Conservation (phyloP, 2,113 vertebrate species). For the Gadus macrocephalus region DNA sequence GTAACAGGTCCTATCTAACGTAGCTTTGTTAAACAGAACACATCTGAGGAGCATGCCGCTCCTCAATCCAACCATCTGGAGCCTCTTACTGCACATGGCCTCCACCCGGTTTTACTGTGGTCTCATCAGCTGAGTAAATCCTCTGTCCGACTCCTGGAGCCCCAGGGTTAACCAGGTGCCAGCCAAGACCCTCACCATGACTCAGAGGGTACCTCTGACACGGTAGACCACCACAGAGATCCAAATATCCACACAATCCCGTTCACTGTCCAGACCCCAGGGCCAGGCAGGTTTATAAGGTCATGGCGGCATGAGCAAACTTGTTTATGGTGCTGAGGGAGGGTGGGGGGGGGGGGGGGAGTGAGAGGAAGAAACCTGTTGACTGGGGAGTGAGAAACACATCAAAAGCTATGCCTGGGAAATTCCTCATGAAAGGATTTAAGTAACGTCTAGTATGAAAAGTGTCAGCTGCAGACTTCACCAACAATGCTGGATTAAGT, state of each 20-base stretch:
- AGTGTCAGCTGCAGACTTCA: conserved; percentile 56
- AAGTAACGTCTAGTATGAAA: conserved; percentile 61
- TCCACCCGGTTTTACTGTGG: conserved; percentile 58
- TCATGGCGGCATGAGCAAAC: conserved; percentile 58
- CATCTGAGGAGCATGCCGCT: conserved; percentile 35
- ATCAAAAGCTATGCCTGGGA: conserved; percentile 39
- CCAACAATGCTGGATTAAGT: conserved; percentile 43
- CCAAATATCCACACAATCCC: conserved; percentile 36
- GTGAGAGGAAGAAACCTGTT: conserved; percentile 54
- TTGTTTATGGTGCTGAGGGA: conserved; percentile 34
- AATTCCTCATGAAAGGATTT: conserved; percentile 47
- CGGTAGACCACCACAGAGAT: conserved; percentile 42
- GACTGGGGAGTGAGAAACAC: conserved; percentile 45
- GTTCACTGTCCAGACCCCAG: conserved; percentile 15
- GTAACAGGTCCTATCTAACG: conserved; percentile 45
- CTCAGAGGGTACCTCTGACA: conserved; percentile 45
- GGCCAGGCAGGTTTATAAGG: conserved; percentile 41
- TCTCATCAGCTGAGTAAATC: conserved; percentile 62
- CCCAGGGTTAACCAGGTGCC: conserved; percentile 50
- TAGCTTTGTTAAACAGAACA: conserved; percentile 45
- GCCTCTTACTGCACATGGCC: conserved; percentile 61
- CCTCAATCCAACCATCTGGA: conserved; percentile 62
- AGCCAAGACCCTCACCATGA: conserved; percentile 29
- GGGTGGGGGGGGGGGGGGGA: conserved; percentile 37
- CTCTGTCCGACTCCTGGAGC: conserved; percentile 5